These are phyloP conservation scores for Channallabes apus DNA, from an alignment of 2,797 vertebrate species.

Conservation along the genomic window DNA sequence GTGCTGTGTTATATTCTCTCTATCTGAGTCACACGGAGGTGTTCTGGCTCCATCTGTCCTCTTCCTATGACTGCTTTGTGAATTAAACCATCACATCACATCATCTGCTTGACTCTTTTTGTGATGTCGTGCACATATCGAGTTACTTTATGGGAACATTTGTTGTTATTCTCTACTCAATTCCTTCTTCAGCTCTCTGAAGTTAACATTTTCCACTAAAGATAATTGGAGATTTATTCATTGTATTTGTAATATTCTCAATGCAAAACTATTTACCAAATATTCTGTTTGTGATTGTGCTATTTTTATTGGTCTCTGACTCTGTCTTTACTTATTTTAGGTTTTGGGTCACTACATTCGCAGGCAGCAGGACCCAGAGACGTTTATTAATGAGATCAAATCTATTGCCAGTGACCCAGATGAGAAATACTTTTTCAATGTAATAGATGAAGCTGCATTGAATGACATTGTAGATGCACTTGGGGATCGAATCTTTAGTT, in stretches of 20 bases:
- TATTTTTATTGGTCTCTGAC: constrained; percentile 28
- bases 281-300: neutral
- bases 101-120: constrained; percentile 22
- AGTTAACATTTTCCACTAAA: neutral
- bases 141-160: constrained; percentile 27
- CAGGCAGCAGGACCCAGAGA: constrained; percentile 86
- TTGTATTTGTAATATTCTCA: neutral
- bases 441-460: constrained; percentile 90
- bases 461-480: constrained; percentile 94
- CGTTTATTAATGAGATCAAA: constrained; percentile 91
- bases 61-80: constrained; percentile 19
- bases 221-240: neutral
- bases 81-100: constrained; percentile 34
- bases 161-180: constrained; percentile 10
- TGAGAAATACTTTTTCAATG: constrained; percentile 94
- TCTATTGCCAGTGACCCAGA: constrained; percentile 91
- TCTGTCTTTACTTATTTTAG: constrained; percentile 63
- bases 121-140: constrained; percentile 30
- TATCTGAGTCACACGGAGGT: constrained; percentile 40
- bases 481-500: constrained; percentile 91
- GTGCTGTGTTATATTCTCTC: constrained; percentile 11
- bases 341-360: constrained; percentile 94
- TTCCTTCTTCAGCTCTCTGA: neutral
- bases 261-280: neutral
- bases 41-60: constrained; percentile 40